Conservation (phyloP, 2,113 vertebrate genomes). For the Odontophorus gujanensis region DNA sequence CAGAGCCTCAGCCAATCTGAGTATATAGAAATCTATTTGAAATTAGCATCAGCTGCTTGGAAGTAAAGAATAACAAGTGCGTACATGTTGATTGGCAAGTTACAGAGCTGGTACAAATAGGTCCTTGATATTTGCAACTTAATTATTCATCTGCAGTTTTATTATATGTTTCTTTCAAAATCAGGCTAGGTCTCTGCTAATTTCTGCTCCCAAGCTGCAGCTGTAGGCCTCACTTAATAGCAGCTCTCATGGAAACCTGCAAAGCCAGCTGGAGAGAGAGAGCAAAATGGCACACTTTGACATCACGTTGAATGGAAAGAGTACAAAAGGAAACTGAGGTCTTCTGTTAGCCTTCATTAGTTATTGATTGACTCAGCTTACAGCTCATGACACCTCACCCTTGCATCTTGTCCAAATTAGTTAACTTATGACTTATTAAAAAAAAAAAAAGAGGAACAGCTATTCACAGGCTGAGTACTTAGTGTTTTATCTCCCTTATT, state of each 20-base stretch:
- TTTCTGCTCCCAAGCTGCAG: not conserved
- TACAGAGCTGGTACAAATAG: not conserved
- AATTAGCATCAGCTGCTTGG: not conserved
- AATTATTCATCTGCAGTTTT: not conserved
- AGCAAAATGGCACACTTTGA: not conserved
- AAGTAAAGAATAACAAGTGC: not conserved
- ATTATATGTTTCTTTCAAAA: not conserved
- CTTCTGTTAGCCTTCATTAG: not conserved
- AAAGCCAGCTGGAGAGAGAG: not conserved
- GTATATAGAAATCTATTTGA: not conserved
- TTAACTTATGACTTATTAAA: not conserved
- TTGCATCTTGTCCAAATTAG: not conserved
- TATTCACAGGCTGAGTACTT: not conserved
- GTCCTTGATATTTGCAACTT: not conserved
- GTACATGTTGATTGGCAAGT: not conserved
- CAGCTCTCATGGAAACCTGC: not conserved
- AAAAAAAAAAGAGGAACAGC: not conserved
- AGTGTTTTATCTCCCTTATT: not conserved
- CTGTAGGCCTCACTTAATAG: not conserved
- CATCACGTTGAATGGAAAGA: accelerated
- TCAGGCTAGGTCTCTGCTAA: not conserved
- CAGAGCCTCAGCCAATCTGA: not conserved
- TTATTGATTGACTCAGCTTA: not conserved
- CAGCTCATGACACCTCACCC: not conserved
- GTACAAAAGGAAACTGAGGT: not conserved